Base-by-base conservation (phyloP, 1,140 invertebrate species). In the Tetramorium simillimum region DNA sequence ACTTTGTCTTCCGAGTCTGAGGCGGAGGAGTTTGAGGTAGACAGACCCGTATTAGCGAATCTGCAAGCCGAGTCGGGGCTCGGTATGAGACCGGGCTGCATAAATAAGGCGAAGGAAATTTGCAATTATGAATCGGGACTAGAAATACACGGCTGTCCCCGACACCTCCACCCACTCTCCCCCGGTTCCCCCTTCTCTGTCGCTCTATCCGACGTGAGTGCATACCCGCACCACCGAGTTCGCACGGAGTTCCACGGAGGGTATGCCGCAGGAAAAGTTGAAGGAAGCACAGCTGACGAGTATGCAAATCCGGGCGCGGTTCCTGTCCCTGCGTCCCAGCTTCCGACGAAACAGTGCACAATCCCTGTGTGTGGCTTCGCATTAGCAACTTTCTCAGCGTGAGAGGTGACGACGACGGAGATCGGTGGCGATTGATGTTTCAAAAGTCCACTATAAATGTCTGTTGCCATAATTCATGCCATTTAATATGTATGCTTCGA, bases 281-380 rank as follows among this genome's bases (percentile, higher is more conserved):
- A 95, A 95, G 95, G 94, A 95, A 95, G 93, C 95, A 94, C 94
- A 95, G 94, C 95, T 95, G 95, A 95, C 95, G 94, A 95, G 93
- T 95, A 95, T 95, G 95, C 94, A 95, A 95, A 95, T 95, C 92
- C 93, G 87, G 88, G 91, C 80, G 89, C 82, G 89, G 91, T 90
- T 88, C 67, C 69, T 87, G 62, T 77, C 86, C 81, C 75, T 49
- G 37, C 70, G 76, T 65, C 62, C 78, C 88, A 60, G 87, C 87
- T 90, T 92, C 28, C 80, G 75, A 81, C 88, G 91, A 93, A 92
- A 93, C 90, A 93, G 90, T 92, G 92, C 92, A 84, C 80, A 92
- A 92, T 93, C 85, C 91, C 92, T 91, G 88, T 91, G 89, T 92
- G 89, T 86, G 91, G 88, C 84, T 92, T 92, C 88, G 89, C 89